A percentile compares a stretch with the other conserved stretches of the same genome.
These are phyloP conservation scores for Homarus gammarus DNA, from an alignment of 2,888 invertebrate species.

Conservation along the genomic window DNA sequence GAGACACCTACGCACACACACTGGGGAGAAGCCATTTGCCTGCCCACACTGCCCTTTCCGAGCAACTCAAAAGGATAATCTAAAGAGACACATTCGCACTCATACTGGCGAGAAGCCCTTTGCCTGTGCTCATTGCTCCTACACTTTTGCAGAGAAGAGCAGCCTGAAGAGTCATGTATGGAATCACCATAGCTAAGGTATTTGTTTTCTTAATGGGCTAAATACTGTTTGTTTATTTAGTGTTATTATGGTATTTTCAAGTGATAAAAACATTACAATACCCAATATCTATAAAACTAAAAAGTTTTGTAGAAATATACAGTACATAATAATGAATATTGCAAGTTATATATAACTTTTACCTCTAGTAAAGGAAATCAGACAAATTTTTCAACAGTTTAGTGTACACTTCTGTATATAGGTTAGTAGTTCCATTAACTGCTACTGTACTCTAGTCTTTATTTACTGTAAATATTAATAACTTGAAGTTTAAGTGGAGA, in stretches of 20 bases:
- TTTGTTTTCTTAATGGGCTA: background rate
- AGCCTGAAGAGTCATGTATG: slow-evolving; percentile 62
- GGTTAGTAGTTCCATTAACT: no score
- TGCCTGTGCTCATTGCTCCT: slow-evolving; percentile 63
- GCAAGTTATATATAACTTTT: no score
- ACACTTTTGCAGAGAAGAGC: slow-evolving; percentile 63
- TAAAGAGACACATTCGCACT: slow-evolving; percentile 72
- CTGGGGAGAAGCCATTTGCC: slow-evolving; percentile 74
- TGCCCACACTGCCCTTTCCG: slow-evolving; percentile 72
- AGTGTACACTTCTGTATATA: no score
- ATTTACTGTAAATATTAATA: no score
- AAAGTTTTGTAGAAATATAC: no score
- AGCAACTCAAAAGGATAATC: slow-evolving; percentile 70
- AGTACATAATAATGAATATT: no score
- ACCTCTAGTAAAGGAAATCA: no score
- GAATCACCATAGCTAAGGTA: slow-evolving; percentile 66
- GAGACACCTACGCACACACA: slow-evolving; percentile 70
- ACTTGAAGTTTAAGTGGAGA: no score
- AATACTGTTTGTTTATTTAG: background rate
- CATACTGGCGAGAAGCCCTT: slow-evolving; percentile 73
- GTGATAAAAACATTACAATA: no score
- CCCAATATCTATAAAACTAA: no score
- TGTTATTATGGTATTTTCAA: background rate
- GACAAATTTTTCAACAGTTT: no score
- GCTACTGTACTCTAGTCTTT: no score